Evolutionary conservation across 2,888 invertebrate genomes (phyloP), one percentile per base, ranked within the genome.

Genomic region (Mesorhabditis belari): DNA sequence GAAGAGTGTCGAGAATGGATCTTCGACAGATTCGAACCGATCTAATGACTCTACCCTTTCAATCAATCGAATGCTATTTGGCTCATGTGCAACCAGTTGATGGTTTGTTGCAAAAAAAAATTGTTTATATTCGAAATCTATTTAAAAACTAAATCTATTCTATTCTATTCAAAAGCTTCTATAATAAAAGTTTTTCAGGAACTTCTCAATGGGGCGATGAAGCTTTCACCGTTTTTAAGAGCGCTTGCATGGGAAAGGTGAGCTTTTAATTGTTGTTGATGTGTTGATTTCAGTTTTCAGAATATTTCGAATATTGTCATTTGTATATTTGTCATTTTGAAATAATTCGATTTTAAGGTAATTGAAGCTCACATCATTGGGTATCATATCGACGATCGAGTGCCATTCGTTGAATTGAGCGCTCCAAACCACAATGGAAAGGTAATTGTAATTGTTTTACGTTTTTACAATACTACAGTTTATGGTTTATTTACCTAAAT

Each of bases 41-140:
- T 84, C 94, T 92, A 82, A 88, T 94, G 87, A 86, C 88, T 63
- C 85, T 95, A 82, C 96, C 96, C 58, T 96, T 96, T 87, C 95
- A 96, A 87, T 92, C 95, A 62, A 89, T 91, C 55, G 96, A 98
- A 85, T 92, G 94, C 81, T 87, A 89, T 81, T 85, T 98, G 80
- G 91, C 91, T n/a, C 88, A 91, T 83, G 86, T 94, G 75, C 87
- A 87, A 82, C 90, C 92, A 61, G 85, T 87, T 61, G 86, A 87
- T 80, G 88, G 91, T 88, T 83, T 82, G 81, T 81, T 35, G 21
- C 3, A 49, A 55, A 55, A 55, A 55, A 35, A 1, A n/a, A 35
- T n/a, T 35, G 12, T 1, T n/a, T 2, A 35, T 0, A 35, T 35
- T 44, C n/a, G 19, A 62, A 88, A 17, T 86, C 94, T 74, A 90